These are phyloP conservation scores for Hyperoplus lanceolatus DNA, from an alignment of 2,797 vertebrate species.

Conservation along the genomic window DNA sequence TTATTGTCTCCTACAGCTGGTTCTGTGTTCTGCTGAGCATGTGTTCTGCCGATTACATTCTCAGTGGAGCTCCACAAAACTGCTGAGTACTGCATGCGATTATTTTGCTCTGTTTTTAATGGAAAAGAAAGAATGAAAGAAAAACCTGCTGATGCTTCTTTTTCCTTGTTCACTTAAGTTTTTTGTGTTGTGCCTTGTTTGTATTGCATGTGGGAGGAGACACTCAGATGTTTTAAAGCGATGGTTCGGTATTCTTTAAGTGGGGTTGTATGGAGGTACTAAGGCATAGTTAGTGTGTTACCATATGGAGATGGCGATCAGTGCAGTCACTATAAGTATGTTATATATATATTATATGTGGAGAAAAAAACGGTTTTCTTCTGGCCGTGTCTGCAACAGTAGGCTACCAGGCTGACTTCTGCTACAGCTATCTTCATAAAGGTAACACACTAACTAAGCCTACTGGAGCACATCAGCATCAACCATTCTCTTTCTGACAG, in stretches of 20 bases:
- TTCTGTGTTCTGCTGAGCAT: conserved; percentile 68
- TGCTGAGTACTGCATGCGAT: conserved; percentile 71
- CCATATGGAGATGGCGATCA: too few relatives aligned
- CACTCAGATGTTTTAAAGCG: conserved; percentile 17
- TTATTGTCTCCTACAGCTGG: neutral
- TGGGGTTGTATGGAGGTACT: too few relatives aligned
- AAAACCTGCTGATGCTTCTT: conserved; percentile 50
- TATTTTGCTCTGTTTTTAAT: conserved; percentile 44
- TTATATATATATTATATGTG: too few relatives aligned
- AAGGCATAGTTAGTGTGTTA: too few relatives aligned
- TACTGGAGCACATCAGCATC: conserved; percentile 31
- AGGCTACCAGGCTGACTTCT: too few relatives aligned
- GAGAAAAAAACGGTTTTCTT: too few relatives aligned
- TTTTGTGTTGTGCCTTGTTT: conserved; percentile 41
- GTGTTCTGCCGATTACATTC: conserved; percentile 38
- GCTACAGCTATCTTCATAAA: too few relatives aligned
- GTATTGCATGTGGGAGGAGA: conserved; percentile 17
- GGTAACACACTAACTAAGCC: too few relatives aligned
- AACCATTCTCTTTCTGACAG: conserved; percentile 38
- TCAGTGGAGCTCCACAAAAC: conserved; percentile 61
- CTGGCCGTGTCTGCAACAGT: too few relatives aligned
- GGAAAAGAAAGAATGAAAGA: too few relatives aligned
- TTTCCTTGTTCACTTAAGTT: conserved; percentile 19
- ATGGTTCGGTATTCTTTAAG: too few relatives aligned
- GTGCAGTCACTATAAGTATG: too few relatives aligned